These are phyloP conservation scores for Drosophila yooni DNA, from an alignment of 2,888 invertebrate species.

Conservation along the genomic window DNA sequence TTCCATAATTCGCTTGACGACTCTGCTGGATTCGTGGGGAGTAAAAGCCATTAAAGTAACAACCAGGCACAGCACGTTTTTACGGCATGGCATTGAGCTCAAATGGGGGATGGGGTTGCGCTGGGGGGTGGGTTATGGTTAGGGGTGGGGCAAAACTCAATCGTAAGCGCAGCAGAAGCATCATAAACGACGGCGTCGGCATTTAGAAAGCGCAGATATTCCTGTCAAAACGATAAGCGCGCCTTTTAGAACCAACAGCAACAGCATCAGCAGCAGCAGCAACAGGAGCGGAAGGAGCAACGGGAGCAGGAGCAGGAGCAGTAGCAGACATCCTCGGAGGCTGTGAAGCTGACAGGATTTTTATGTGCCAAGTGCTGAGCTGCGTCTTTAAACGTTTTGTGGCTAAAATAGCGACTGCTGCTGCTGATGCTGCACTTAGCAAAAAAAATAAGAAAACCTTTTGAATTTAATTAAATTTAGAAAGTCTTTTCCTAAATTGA, in stretches of 20 bases:
- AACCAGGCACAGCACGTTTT: conserved; percentile 80
- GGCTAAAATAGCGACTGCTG: conserved; percentile 33
- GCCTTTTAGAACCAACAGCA: conserved; percentile 54
- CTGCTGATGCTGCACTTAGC: conserved; percentile 2
- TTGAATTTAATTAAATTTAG: not conserved
- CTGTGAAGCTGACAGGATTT: conserved; percentile 45
- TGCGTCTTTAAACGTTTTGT: conserved; percentile 78
- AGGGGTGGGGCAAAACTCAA: conserved; percentile 57
- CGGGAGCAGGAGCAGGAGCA: conserved; percentile 29
- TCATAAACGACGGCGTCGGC: conserved; percentile 80
- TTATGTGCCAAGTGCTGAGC: conserved; percentile 80
- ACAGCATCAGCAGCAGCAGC: conserved; percentile 6
- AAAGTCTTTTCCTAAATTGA: not conserved
- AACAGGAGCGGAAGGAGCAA: not conserved
- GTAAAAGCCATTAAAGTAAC: conserved; percentile 81
- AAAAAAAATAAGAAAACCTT: not conserved
- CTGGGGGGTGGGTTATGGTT: conserved; percentile 3
- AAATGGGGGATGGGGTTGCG: conserved; percentile 2
- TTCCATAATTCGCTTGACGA: conserved; percentile 78
- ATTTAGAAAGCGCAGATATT: conserved; percentile 82
- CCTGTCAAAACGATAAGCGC: conserved; percentile 81
- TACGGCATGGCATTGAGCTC: conserved; percentile 61
- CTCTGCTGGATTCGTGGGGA: conserved; percentile 75
- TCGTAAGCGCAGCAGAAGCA: conserved; percentile 74
- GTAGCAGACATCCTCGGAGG: conserved; percentile 31